Percentiles rank a stretch among this genome's conserved stretches.
phyloP scores from a whole-genome alignment of 1,140 invertebrate species.

The Apocrypta bakeri region DNA sequence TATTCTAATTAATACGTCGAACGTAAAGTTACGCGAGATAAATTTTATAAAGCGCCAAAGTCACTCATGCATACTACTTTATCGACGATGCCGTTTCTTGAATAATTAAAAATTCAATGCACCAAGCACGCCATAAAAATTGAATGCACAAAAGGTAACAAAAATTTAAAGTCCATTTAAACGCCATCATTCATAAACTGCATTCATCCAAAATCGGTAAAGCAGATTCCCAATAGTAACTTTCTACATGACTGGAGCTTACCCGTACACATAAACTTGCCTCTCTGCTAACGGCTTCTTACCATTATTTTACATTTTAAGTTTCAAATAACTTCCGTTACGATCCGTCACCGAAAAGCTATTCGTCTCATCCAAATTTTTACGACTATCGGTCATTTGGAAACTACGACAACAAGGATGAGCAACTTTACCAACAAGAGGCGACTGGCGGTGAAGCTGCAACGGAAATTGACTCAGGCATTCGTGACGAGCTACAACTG shows the following conservation, averaged over 20 bases:
- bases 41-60: neutral
- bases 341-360: neutral
- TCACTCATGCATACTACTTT: neutral
- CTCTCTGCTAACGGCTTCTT: neutral
- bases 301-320: neutral
- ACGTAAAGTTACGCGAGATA: neutral
- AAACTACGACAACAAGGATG: neutral
- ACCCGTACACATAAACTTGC: neutral
- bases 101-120: neutral
- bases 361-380: neutral
- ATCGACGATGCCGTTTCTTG: neutral
- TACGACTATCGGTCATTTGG: neutral
- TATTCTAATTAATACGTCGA: neutral
- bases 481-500: neutral
- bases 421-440: slow-evolving; percentile 21
- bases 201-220: slow-evolving; percentile 25
- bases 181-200: neutral
- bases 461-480: slow-evolving; percentile 7
- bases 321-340: neutral
- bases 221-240: slow-evolving; percentile 18
- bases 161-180: neutral
- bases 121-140: neutral
- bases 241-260: neutral
- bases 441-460: slow-evolving; percentile 28
- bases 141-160: neutral